Evolutionary conservation across 2,888 invertebrate genomes (phyloP), one percentile per base, ranked within the genome.

Genomic region (Philopedon plagiatum): DNA sequence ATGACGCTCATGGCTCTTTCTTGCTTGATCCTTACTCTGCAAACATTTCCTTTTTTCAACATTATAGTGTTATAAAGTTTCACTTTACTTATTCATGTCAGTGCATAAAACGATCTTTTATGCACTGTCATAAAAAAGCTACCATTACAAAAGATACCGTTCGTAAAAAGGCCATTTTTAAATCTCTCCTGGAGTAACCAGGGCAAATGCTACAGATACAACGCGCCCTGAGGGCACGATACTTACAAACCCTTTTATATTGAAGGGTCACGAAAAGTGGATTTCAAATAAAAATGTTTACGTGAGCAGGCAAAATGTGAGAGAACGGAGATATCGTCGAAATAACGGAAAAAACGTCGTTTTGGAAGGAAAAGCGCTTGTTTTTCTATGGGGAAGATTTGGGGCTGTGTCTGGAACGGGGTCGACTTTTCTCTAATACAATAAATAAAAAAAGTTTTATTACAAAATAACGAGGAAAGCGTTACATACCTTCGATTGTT

Each of bases 251-350:
- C 57, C 29, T 34, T 57, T 57, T 54, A 58, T 39, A 66, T 58
- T 46, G 66, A 66, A 58, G 57, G 44, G 44, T 58, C 66, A 61
- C 51, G 51, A 18, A 54, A 4, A 54, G 51, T 29, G 29, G 51
- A 54, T 51, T 68, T 51, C 51, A 32, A 39, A 68, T 61, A 61
- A 68, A 68, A 68, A 68, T 54, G 51, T 61, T 60, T 68, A 61
- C 68, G 54, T 61, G 61, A 49, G 23, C 61, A 54, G 37, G 51
- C 61, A 61, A 68, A 61, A 61, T 61, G 54, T 68, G 61, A 51
- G 51, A n/a, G 49, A 19, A 13, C 49, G 58, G 58, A 29, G 66
- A 67, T 67, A 67, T 67, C 66, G 57, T 60, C 58, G 21, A 57
- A 58, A 49, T 60, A 60, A 37, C 60, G 61, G 29, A 18, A 58